Base-by-base conservation (phyloP, 2,888 invertebrate genomes). In the Xanthia icteritia region DNA sequence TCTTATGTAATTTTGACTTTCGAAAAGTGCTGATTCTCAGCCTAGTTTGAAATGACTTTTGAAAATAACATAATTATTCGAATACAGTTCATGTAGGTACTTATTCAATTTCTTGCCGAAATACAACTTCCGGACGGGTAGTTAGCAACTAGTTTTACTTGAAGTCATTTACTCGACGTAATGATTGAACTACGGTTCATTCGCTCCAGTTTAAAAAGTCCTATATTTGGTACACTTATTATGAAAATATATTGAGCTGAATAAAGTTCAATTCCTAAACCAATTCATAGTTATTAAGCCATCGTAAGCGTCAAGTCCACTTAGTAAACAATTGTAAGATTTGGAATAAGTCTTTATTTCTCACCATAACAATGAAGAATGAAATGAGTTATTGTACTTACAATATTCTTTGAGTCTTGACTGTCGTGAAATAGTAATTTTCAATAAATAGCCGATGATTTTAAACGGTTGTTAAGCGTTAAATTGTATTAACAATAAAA, bases 401-500 rank as follows among this genome's bases (percentile, higher is more conserved):
- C 5, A 68, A 68, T 82, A 58, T 66, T 82, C 36, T 36, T 42
- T 36, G 58, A 45, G 51, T 27, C n/a, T 58, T 3, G n/a, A 61
- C 8, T 42, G 60, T 82, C 82, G 68, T 81, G 68, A 69, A 45
- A 48, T 2, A 70, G 45, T 67, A 48, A 70, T 75, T 85, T 84
- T 77, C 69, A 77, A 76, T 72, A 54, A 86, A 79, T 64, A n/a
- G 63, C 42, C 23, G 36, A 45, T 48, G 23, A 79, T 86, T 77
- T 58, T 39, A 23, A 68, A 72, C 56, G 84, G 73, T 65, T 42
- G 73, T 83, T 77, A 31, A 48, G 66, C 80, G 80, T 76, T 56
- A 88, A 86, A 88, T 82, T 82, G 20, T 51, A 82, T 82, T 72
- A 76, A 58, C 45, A 66, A 77, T 73, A 27, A 69, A 75, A 79